Conservation (phyloP, 2,113 vertebrate species). For the Acrocephalus arundinaceus region DNA sequence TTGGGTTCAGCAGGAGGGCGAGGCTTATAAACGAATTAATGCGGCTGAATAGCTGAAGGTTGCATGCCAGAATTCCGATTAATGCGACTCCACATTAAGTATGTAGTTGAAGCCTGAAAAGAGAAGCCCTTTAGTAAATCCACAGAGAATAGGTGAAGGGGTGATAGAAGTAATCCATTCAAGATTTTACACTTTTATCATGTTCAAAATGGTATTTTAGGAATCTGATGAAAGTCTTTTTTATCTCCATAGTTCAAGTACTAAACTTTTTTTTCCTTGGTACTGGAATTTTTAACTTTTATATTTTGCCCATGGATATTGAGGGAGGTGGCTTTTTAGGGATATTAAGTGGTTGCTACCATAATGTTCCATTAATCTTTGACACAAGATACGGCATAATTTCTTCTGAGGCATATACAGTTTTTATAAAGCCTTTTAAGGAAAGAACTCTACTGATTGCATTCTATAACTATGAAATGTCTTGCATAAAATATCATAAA, state of each 20-base stretch:
- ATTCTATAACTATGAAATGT: not conserved
- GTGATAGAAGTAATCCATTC: not conserved
- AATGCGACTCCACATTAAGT: not conserved
- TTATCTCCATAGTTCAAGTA: not conserved
- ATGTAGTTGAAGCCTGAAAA: not conserved
- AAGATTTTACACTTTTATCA: not conserved
- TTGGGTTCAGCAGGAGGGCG: not conserved
- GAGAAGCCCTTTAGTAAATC: not conserved
- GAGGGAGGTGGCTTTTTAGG: not conserved
- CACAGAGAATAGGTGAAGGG: not conserved
- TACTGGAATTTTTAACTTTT: not conserved
- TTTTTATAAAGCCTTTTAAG: not conserved
- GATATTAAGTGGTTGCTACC: not conserved
- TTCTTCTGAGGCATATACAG: not conserved
- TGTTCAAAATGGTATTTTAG: not conserved
- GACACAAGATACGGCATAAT: not conserved
- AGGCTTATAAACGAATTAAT: accelerated
- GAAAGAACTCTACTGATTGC: not conserved
- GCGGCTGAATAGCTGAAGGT: accelerated
- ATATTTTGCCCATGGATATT: not conserved
- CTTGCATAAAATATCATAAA: not conserved
- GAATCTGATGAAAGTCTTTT: not conserved
- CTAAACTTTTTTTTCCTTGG: not conserved
- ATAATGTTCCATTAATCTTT: not conserved
- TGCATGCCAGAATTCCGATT: not conserved